Base-by-base conservation (phyloP, 2,113 vertebrate genomes). In the Petrocephalus zakoni region DNA sequence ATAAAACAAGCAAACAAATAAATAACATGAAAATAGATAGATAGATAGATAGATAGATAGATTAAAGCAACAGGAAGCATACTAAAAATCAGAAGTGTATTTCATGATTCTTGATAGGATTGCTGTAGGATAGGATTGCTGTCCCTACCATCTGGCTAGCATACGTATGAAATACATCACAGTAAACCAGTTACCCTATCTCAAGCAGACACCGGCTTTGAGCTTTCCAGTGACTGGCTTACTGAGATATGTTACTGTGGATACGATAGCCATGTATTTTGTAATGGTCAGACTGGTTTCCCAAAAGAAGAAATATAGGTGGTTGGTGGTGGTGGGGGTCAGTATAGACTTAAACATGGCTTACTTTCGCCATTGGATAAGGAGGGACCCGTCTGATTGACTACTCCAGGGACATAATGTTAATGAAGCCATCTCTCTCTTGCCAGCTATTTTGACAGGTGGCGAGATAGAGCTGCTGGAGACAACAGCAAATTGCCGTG, bases 361-460 rank as follows among this genome's bases (percentile, higher is more conserved):
- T 91, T 88, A 89, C 88, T 87, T 47, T 7, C 19, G 10, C 46
- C 53, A 37, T 34, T 37, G 29, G 55, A 81, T 75, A 29, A 88
- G 49, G 88, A 89, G 58, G 34, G 75, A n/a, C 22, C 42, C 19
- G 29, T 85, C 56, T 85, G 81, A 89, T 56, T 88, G 89, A 87
- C 86, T 91, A 86, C 88, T 88, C 22, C 21, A 88, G 90, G 90
- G 90, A 87, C 47, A 15, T 17, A 68, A 37, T 49, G 86, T 42
- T 90, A 91, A 90, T 91, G 90, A 89, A 90, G 88, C 89, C 68
- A 87, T 89, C 86, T 90, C 61, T 91, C 90, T 87, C 88, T 89
- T 7, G n/a, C 78, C 84, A 75, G 88, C 82, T 87, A 2, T 61
- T 55, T 34, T 85, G 89, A 88, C 90, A 91, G 87, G n/a, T 15